phyloP scores from a whole-genome alignment of 2,113 vertebrate genomes.

The Arizona elegans region DNA sequence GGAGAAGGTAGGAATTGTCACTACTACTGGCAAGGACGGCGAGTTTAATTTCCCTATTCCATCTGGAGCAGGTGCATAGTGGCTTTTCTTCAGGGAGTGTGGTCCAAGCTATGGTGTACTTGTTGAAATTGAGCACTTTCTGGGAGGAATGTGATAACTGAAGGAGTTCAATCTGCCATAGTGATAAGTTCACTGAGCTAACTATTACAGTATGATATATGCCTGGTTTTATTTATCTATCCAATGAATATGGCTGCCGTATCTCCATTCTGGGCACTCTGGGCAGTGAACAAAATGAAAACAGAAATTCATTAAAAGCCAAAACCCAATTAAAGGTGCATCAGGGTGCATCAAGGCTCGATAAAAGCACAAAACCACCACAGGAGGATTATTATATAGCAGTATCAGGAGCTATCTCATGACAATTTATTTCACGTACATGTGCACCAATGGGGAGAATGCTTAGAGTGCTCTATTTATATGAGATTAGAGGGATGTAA shows the following conservation, averaged over 20 bases:
- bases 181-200: not conserved
- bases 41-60: not conserved
- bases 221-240: not conserved
- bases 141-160: not conserved
- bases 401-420: not conserved
- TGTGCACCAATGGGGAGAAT: not conserved
- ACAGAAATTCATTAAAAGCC: not conserved
- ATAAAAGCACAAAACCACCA: not conserved
- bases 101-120: not conserved
- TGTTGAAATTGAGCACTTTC: not conserved
- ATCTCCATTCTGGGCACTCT: not conserved
- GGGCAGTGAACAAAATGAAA: not conserved
- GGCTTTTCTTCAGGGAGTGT: not conserved
- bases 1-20: not conserved
- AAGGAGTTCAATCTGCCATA: not conserved
- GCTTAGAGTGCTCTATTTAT: not conserved
- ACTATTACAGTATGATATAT: not conserved
- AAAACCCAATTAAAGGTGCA: not conserved
- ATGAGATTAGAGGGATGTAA: not conserved
- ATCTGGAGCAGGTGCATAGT: not conserved
- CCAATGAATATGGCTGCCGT: not conserved
- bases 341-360: not conserved
- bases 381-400: not conserved
- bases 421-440: not conserved
- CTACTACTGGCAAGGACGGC: not conserved